A percentile compares a stretch with the other conserved stretches of the same genome.
Evolutionary conservation across 2,888 invertebrate species (phyloP).

Genomic region (Thalpophila matura): DNA sequence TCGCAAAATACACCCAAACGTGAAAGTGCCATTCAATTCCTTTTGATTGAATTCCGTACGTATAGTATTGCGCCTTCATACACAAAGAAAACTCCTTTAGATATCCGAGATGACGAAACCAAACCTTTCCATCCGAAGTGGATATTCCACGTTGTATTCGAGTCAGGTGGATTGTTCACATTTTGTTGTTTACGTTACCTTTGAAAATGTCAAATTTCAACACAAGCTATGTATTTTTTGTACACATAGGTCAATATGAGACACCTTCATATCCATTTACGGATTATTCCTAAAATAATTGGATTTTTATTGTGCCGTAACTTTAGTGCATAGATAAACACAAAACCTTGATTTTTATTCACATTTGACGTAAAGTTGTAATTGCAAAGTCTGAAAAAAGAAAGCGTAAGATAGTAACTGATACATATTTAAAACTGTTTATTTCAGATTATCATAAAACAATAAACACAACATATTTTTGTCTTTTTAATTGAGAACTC

Average conservation of each 20-base stretch:
- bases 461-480: too few species aligned
- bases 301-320: constrained; percentile 9
- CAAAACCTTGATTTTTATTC: too few species aligned
- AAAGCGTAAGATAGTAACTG: too few species aligned
- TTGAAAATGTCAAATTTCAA: constrained; percentile 47
- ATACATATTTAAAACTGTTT: too few species aligned
- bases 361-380: too few species aligned
- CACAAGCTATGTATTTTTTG: constrained; percentile 35
- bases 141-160: constrained; percentile 42
- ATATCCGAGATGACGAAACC: constrained; percentile 49
- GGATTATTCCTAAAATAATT: constrained; percentile 26
- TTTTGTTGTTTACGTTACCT: constrained; percentile 28
- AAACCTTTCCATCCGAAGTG: constrained; percentile 40
- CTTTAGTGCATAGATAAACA: too few species aligned
- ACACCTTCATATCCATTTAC: constrained; percentile 32
- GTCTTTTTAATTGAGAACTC: neutral
- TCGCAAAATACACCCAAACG: constrained; percentile 38
- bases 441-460: too few species aligned
- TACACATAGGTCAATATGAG: constrained; percentile 16
- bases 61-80: constrained; percentile 37
- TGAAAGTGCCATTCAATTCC: constrained; percentile 46
- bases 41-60: constrained; percentile 57
- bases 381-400: too few species aligned
- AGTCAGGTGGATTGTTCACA: constrained; percentile 22
- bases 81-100: constrained; percentile 55